Evolutionary conservation across 2,888 invertebrate species (phyloP), one percentile per base, ranked within the genome.

Genomic region (Acronicta alni): DNA sequence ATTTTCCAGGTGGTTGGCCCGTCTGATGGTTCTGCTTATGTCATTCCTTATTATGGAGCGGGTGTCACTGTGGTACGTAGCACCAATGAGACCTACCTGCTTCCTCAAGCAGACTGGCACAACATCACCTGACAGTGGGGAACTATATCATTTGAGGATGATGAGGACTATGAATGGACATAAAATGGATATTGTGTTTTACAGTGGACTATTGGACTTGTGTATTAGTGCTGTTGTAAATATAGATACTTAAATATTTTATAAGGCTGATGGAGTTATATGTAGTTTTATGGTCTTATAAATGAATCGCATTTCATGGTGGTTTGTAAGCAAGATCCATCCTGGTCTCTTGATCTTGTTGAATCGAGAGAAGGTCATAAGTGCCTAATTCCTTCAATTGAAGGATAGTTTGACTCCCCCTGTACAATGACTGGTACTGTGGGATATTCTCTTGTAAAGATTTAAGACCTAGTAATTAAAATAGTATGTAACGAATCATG

Each of bases 11-110:
- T 98, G 52, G 97, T 99, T 4, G 97, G 97, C 0, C 99, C 99
- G 45, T 97, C 99, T 0, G 99, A 99, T 95, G 99, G 99, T 23
- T 99, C 99, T 12, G 96, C 97, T 61, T 99, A 98, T 89, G 96
- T 99, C 3, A 98, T 99, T 83, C 98, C 98, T 52, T 98, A 98
- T 89, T 99, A 97, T 87, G 99, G 99, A 65, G 98, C 99, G 0
- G 97, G 97, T 20, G 96, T 99, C 23, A 95, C 96, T 53, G 97
- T 98, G 61, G 94, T 98, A 53, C 95, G 95, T 53, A 97, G 97
- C 90, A 96, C 98, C 90, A 98, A 98, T 89, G 96, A 96, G 82
- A 98, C 98, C 0, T 98, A 96, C 89, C 95, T 97, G 79, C 95
- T 97, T 68, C 97, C 97, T 37, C 97, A 97, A 84, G 96, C 96